A percentile compares a stretch with the other conserved stretches of the same genome.
Conservation (phyloP, 1,140 invertebrate species). For the Sinonovacula constricta region DNA sequence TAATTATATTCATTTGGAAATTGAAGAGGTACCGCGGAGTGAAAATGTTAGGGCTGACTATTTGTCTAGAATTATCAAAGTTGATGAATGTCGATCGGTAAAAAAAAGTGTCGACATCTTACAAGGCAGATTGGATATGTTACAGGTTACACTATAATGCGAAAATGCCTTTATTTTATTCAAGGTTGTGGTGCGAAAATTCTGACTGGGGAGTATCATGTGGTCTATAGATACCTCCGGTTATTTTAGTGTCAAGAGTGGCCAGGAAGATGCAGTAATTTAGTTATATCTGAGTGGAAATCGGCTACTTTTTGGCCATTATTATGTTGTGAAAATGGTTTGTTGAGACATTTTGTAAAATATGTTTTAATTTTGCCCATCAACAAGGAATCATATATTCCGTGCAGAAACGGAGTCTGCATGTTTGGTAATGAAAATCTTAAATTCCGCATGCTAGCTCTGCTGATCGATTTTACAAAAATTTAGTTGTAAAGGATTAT, state of each 20-base stretch:
- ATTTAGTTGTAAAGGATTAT: background rate
- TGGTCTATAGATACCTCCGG: constrained; percentile 9
- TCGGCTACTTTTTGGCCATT: constrained; percentile 1
- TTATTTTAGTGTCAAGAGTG: constrained; percentile 6
- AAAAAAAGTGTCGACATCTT: too few relatives aligned
- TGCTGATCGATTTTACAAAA: background rate
- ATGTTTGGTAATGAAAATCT: constrained; percentile 29
- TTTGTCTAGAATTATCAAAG: too few relatives aligned
- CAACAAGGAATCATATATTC: constrained; percentile 25
- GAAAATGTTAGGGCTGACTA: too few relatives aligned
- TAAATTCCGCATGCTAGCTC: constrained; percentile 20
- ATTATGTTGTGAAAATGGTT: background rate
- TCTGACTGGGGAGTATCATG: background rate
- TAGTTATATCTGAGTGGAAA: background rate
- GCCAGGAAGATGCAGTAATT: background rate
- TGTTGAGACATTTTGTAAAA: constrained; percentile 6
- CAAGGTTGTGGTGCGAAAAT: constrained; percentile 4
- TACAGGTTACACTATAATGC: too few relatives aligned
- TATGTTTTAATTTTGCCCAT: constrained; percentile 33
- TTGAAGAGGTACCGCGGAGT: too few relatives aligned
- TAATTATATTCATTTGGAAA: too few relatives aligned
- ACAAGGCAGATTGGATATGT: too few relatives aligned
- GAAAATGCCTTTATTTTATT: constrained; percentile 12
- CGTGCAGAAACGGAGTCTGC: constrained; percentile 27
- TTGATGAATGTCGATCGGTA: too few relatives aligned